These are phyloP conservation scores for Palaemon carinicauda DNA, from an alignment of 1,140 invertebrate genomes.

Conservation along the genomic window DNA sequence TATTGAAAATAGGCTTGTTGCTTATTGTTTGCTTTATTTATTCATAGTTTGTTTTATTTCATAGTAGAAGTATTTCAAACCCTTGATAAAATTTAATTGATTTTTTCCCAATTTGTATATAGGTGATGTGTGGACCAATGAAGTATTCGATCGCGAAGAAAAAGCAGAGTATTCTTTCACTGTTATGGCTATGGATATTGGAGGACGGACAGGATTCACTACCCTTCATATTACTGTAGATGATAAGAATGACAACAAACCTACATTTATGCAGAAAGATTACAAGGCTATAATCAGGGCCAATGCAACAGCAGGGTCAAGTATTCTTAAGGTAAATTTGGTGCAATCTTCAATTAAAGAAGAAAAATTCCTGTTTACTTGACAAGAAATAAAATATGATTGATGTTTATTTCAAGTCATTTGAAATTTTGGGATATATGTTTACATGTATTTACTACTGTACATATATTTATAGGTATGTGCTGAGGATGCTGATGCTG, in stretches of 20 bases:
- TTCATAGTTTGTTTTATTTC: no score
- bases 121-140: constrained; percentile 81
- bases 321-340: constrained; percentile 70
- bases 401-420: no score
- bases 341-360: not conserved
- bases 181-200: constrained; percentile 85
- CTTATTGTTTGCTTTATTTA: not conserved
- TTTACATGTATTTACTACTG: not conserved
- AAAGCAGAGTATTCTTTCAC: constrained; percentile 79
- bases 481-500: constrained; percentile 93
- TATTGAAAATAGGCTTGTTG: not conserved
- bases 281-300: constrained; percentile 80
- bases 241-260: constrained; percentile 90
- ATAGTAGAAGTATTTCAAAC: no score
- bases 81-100: no score
- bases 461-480: constrained; percentile 65
- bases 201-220: constrained; percentile 81
- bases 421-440: not conserved
- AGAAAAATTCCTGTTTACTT: not conserved
- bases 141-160: constrained; percentile 81
- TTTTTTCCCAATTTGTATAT: constrained; percentile 60
- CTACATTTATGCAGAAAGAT: constrained; percentile 80
- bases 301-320: constrained; percentile 79
- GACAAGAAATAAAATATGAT: no score
- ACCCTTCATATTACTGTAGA: constrained; percentile 79